Evolutionary conservation across 1,140 invertebrate genomes (phyloP), one percentile per base, ranked within the genome.

Genomic region (Telenomus remus): DNA sequence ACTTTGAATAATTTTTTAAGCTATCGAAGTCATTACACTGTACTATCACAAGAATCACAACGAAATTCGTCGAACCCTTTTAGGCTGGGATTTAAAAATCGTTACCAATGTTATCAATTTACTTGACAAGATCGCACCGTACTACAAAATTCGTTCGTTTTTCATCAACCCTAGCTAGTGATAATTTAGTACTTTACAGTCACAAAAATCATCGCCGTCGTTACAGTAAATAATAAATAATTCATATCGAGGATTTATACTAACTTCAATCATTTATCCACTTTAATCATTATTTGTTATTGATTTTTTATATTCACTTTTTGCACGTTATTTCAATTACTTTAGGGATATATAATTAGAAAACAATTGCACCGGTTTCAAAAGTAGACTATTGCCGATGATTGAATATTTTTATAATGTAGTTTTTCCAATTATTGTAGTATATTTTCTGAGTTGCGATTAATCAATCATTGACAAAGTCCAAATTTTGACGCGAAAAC

Each of bases 21-120:
- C 53, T 71, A 57, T 35, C 19, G 6, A 44, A 46, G 13, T 59
- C 54, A 69, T 55, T 61, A 64, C 7, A 51, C 6, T 59, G 51
- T 72, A 59, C 69, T 65, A 72, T 64, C 69, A 65, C 48, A 65
- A 60, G 37, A 48, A 71, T 71, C 43, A 57, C 59, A 64, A 59
- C 33, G 14, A 54, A 12, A 49, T 61, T 60, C 14, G 13, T 59
- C 54, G 10, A 56, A 59, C 27, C 59, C 7, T 27, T 27, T 57
- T 71, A 64, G 59, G 68, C 68, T 53, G 19, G 33, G 47, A 53
- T 71, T 71, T 57, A 51, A 51, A 63, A 71, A 71, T 14, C 53
- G 68, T 57, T 63, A 71, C 56, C 46, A 46, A 35, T 48, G 19
- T 48, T 4, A n/a, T n/a, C 55, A 60, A 60, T 35, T 47, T 37